A percentile compares a stretch with the other conserved stretches of the same genome.
These are phyloP conservation scores for Myrmophylax atrothorax DNA, from an alignment of 2,113 vertebrate species.

Conservation along the genomic window DNA sequence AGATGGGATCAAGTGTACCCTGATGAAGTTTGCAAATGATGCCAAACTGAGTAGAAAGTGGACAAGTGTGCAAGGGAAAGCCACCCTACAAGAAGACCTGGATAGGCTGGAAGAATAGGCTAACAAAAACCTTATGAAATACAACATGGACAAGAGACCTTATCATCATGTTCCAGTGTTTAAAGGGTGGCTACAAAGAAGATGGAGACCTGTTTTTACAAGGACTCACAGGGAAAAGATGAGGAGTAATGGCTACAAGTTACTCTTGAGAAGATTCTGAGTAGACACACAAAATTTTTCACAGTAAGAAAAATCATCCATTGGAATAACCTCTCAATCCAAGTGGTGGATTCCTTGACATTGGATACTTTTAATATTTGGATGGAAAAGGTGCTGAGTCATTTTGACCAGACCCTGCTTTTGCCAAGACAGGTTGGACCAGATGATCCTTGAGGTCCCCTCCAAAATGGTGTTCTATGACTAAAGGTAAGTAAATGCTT, in stretches of 20 bases:
- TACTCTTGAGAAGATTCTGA: not conserved
- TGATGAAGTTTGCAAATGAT: not conserved
- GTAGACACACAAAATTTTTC: not conserved
- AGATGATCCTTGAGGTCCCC: not conserved
- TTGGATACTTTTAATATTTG: accelerated
- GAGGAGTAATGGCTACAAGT: no score
- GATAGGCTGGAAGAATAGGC: not conserved
- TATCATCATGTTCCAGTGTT: not conserved
- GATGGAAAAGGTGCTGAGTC: not conserved
- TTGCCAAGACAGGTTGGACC: not conserved
- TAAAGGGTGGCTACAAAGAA: not conserved
- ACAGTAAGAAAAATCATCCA: not conserved
- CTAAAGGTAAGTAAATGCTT: not conserved
- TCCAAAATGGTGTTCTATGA: not conserved
- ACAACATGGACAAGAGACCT: not conserved
- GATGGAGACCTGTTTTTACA: not conserved
- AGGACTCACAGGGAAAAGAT: not conserved
- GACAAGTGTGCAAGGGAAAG: not conserved
- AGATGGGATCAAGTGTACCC: not conserved
- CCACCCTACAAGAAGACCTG: not conserved
- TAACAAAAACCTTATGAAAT: not conserved
- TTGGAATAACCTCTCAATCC: not conserved
- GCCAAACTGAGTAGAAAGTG: not conserved
- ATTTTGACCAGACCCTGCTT: not conserved
- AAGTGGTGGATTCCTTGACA: not conserved